Base-by-base conservation (phyloP, 2,797 vertebrate species). In the Muscicapa comitata region DNA sequence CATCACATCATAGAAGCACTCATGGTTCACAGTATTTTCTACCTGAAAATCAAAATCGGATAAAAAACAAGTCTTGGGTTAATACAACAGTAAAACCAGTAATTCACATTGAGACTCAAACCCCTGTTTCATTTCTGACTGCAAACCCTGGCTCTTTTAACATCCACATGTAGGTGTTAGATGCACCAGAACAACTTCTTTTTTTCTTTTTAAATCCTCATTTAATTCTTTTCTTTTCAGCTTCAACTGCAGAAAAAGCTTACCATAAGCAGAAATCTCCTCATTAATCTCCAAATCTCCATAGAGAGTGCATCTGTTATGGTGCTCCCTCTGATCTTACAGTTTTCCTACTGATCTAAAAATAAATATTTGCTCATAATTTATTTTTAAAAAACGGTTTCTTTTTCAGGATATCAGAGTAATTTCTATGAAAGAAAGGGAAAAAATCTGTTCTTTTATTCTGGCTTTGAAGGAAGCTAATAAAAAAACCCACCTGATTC, bases 251-350 rank as follows among this genome's bases (percentile, higher is more conserved):
- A 93, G 58, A 75, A 89, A 90, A 72, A 91, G 28, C 88, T 93
- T 89, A 92, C 19, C 43, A 53, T 68, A 80, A 88, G 68, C 81
- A 94, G 68, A 92, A 95, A 95, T 33, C 66, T 88, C 37, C 70
- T 70, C 7, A 3, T 40, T 95, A 67, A 96, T 92, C 92, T 94
- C 62, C 65, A 77, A 71, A 84, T 87, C 77, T 96, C 93, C 72
- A 91, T 65, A 58, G 90, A 90, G 74, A 87, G 90, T 47, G 21
- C 61, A 79, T 91, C 88, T 83, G 85, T 63, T 92, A 59, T 51
- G 51, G 67, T 77, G 61, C 18, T 75, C 23, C 53, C 74, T 92
- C 94, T 94, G 85, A 93, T 96, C 93, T 83, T 77, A 53, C 0
- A 50, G 53, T 79, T 90, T 94, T 83, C 20, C 37, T 85, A 76